Conservation (phyloP, 2,797 vertebrate genomes). For the Oceanodroma leucorhoa region DNA sequence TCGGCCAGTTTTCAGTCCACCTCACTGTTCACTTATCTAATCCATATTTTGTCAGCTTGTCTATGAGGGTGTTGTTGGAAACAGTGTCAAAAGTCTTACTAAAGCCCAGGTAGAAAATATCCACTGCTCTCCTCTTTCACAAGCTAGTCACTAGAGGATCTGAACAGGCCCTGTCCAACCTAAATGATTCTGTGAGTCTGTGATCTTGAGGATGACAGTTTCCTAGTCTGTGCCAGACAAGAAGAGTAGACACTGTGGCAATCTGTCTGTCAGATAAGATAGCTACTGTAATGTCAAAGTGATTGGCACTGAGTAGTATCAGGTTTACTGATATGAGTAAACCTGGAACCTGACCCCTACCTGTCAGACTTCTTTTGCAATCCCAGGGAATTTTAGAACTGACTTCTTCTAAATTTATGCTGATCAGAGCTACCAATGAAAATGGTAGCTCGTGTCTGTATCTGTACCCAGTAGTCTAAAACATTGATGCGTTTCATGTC, state of each 20-base stretch:
- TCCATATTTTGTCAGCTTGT: neutral
- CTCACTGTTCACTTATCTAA: neutral
- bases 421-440: neutral
- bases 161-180: neutral
- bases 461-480: neutral
- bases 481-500: neutral
- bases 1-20: neutral
- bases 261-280: neutral
- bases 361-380: neutral
- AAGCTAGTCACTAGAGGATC: neutral
- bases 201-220: neutral
- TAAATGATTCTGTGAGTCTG: neutral
- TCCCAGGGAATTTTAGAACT: neutral
- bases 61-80: neutral
- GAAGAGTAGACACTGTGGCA: neutral
- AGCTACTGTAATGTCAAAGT: neutral
- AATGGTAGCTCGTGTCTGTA: neutral
- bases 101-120: neutral
- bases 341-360: neutral
- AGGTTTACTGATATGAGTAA: neutral
- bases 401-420: neutral
- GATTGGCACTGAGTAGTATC: neutral
- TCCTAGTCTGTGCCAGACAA: neutral
- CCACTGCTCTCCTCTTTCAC: neutral
- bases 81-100: neutral